A percentile compares a stretch with the other conserved stretches of the same genome.
phyloP scores from a whole-genome alignment of 2,113 vertebrate species.

The Ondatra zibethicus region DNA sequence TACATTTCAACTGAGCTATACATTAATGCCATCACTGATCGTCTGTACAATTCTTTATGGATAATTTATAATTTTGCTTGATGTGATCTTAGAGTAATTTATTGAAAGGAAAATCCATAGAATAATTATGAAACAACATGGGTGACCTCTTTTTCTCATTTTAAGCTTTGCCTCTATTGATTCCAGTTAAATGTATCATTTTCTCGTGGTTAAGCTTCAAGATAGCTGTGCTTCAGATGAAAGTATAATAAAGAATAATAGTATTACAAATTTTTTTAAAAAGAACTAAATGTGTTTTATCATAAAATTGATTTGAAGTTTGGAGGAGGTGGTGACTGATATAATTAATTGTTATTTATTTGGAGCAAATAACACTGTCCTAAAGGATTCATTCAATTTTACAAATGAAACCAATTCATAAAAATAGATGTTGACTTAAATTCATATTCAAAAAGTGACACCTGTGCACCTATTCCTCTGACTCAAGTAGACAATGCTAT shows the following conservation, averaged over 20 bases:
- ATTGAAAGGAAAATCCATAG: constrained; percentile 67
- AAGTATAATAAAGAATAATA: constrained; percentile 20
- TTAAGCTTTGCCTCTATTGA: constrained; percentile 68
- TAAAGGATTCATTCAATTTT: background rate
- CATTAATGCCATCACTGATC: constrained; percentile 62
- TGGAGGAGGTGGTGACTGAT: background rate
- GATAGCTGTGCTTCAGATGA: background rate
- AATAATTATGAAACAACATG: constrained; percentile 70
- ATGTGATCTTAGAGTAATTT: constrained; percentile 55
- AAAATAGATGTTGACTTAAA: background rate
- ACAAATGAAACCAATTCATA: background rate
- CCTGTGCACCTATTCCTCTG: background rate
- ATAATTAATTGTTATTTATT: background rate
- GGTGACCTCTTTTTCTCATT: constrained; percentile 66
- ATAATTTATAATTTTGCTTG: constrained; percentile 64
- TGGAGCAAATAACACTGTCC: background rate
- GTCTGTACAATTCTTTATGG: constrained; percentile 42
- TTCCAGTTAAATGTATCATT: constrained; percentile 65
- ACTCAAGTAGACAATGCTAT: background rate
- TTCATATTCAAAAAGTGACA: background rate
- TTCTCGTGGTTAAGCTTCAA: constrained; percentile 58
- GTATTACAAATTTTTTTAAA: background rate
- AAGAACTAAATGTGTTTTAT: constrained; percentile 10
- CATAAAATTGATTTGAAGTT: background rate
- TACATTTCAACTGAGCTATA: constrained; percentile 55